Evolutionary conservation across 1,140 invertebrate species (phyloP).

Genomic region (Conus betulinus): DNA sequence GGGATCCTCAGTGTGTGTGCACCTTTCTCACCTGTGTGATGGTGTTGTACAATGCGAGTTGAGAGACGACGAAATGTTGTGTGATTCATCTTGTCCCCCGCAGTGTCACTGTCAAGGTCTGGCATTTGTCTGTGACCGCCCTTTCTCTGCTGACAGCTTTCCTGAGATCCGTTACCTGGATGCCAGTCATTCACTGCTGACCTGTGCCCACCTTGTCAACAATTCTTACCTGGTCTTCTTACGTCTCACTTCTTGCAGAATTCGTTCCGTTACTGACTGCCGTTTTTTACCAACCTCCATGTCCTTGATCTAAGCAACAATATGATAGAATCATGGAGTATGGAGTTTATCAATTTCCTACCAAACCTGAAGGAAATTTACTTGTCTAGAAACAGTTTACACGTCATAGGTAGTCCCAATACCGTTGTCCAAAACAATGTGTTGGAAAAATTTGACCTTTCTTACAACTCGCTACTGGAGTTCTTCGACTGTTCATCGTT

Average conservation of each 20-base stretch:
- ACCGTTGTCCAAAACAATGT: background rate
- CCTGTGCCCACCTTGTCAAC: background rate
- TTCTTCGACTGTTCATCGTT: constrained; percentile 1
- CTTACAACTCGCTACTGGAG: background rate
- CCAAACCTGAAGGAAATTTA: constrained; percentile 26
- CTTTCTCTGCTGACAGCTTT: background rate
- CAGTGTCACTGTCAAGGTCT: constrained; percentile 28
- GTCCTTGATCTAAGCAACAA: constrained; percentile 23
- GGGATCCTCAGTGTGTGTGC: constrained; percentile 17
- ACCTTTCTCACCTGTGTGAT: constrained; percentile 20
- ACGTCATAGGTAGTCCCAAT: background rate
- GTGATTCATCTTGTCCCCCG: constrained; percentile 45
- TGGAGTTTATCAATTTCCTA: background rate
- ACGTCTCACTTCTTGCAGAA: background rate
- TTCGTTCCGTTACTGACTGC: background rate
- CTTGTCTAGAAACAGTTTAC: background rate
- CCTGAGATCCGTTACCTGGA: background rate
- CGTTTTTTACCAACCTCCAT: background rate
- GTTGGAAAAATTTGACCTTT: background rate
- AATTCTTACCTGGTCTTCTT: background rate
- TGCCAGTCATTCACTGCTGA: background rate
- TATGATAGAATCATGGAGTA: background rate
- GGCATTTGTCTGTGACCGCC: background rate
- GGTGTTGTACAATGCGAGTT: constrained; percentile 28
- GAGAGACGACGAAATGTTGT: constrained; percentile 40